Evolutionary conservation across 2,797 vertebrate genomes (phyloP).

Genomic region (Pseudocheirus occidentalis): DNA sequence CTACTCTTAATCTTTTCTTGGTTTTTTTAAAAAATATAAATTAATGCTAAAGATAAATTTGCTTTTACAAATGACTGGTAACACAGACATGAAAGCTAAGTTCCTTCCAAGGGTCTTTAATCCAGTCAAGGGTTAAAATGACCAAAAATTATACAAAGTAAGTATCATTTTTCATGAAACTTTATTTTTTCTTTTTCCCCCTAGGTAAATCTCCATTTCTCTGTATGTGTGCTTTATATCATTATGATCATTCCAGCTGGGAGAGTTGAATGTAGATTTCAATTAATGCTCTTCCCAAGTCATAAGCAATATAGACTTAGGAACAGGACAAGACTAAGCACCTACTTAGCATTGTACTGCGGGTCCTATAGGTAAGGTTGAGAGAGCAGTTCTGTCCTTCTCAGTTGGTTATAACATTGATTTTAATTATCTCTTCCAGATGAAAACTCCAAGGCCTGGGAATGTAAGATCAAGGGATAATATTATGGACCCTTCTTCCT

Average conservation of each 20-base stretch:
- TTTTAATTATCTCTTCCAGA: slow-evolving; percentile 19
- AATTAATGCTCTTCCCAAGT: slow-evolving; percentile 28
- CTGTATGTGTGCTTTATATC: slow-evolving; percentile 45
- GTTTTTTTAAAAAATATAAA: background rate
- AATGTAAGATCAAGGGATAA: background rate
- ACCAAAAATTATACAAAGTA: background rate
- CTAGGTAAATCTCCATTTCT: slow-evolving; percentile 54
- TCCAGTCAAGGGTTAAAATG: slow-evolving; percentile 5
- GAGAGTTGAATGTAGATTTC: slow-evolving; percentile 42
- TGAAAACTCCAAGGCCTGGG: background rate
- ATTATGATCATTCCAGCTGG: slow-evolving; percentile 4
- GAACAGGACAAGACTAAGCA: slow-evolving; percentile 38
- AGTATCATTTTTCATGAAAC: slow-evolving; percentile 24
- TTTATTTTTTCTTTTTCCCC: slow-evolving; percentile 42
- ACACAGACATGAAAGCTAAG: background rate
- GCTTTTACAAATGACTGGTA: background rate
- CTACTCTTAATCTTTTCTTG: background rate
- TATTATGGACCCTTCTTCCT: background rate
- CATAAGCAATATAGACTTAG: slow-evolving; percentile 37
- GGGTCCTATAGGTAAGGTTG: slow-evolving; percentile 48
- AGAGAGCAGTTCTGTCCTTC: background rate
- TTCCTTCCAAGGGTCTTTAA: slow-evolving; percentile 12
- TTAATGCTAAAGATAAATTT: slow-evolving; percentile 7
- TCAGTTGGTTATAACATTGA: background rate
- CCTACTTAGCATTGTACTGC: slow-evolving; percentile 10